These are phyloP conservation scores for Hypotaenidia philippensis DNA, from an alignment of 2,797 vertebrate genomes.

Conservation along the genomic window DNA sequence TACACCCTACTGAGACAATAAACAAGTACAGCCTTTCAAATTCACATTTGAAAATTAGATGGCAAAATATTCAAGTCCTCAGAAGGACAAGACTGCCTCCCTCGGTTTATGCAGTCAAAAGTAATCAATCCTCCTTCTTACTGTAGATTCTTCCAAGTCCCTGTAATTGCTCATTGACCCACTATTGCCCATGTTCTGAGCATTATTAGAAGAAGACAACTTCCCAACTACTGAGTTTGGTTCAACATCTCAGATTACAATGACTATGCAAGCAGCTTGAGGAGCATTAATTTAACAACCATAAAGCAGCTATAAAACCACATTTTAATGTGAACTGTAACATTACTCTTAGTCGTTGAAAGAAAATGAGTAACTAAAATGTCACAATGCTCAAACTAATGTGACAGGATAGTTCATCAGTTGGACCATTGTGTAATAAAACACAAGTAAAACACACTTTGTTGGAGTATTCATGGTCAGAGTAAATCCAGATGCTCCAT, in stretches of 20 bases:
- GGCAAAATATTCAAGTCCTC: not conserved
- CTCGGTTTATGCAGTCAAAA: not conserved
- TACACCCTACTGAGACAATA: not conserved
- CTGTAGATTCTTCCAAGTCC: not conserved
- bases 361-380: constrained; percentile 59
- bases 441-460: constrained; percentile 37
- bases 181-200: not conserved
- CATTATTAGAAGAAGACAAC: not conserved
- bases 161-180: not conserved
- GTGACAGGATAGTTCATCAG: constrained; percentile 47
- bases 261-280: constrained; percentile 46
- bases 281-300: constrained; percentile 32
- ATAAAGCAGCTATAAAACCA: constrained; percentile 63
- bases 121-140: not conserved
- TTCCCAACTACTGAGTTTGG: constrained; percentile 5
- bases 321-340: constrained; percentile 42
- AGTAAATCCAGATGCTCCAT: constrained; percentile 41
- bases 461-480: not conserved
- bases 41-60: constrained; percentile 2
- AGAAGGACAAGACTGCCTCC: not conserved
- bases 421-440: constrained; percentile 15
- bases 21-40: not conserved
- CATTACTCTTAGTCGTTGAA: constrained; percentile 18
- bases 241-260: constrained; percentile 39
- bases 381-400: constrained; percentile 16